Base-by-base conservation (phyloP, 2,113 vertebrate genomes). In the Otus sunia region DNA sequence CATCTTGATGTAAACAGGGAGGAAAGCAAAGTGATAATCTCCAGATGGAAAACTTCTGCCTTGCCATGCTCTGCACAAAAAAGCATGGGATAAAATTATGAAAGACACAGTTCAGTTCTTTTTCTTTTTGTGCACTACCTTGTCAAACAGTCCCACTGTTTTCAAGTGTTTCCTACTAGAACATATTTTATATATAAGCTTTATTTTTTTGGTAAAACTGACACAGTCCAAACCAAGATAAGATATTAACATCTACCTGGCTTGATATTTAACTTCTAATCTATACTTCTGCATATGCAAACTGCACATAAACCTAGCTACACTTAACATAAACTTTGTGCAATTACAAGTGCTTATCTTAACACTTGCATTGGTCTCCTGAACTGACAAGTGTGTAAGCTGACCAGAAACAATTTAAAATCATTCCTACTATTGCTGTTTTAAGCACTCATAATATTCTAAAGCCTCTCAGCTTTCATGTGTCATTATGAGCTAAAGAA, bases 11-110 rank as follows among this genome's bases (percentile, higher is more conserved):
- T 72, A 98, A 97, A 95, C 92, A 97, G 63, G 96, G 88, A 96
- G 98, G 98, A 60, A 97, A 88, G 81, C 67, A 97, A 95, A 98
- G 94, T 19, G 97, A 97, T 69, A 98, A 98, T 89, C 95, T 95
- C 94, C 97, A 85, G 84, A 97, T 95, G 39, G 37, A 94, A 94
- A 97, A 85, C 86, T 97, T 98, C 95, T 98, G 97, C 68, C 92
- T 97, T 91, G 97, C 90, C 37, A 90, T 15, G 86, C 94, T 97
- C 98, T 98, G 88, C 60, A 92, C 72, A 95, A 86, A 97, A 72
- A 68, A 88, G 27, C 21, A 62, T 13, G 36, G 47, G 49, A 91
- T 29, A 80, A 95, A 93, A 80, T 86, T 26, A 36, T 30, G n/a
- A 86, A 22, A 64, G 19, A 84, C 3, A 68, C 11, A 56, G 15